Base-by-base conservation (phyloP, 2,888 invertebrate genomes). In the Nowickia ferox region DNA sequence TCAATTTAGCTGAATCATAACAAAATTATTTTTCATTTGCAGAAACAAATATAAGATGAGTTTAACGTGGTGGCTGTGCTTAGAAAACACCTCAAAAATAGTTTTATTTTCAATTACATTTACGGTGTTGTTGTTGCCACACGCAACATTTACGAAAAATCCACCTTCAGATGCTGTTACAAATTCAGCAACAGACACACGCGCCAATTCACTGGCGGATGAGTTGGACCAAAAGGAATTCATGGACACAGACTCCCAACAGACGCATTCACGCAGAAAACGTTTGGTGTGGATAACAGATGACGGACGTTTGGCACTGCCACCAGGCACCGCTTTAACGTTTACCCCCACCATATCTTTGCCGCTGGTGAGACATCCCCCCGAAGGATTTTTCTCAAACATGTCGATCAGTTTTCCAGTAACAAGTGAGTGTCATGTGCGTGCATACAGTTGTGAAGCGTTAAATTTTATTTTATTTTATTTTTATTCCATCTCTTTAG, bases 241-340 rank as follows among this genome's bases (percentile, higher is more conserved):
- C 65, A 59, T 88, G 15, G 89, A 89, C 71, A 79, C 71, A 19
- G 77, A 88, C 74, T 79, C 89, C 78, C 88, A 89, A 55, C 89
- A 90, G 87, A 94, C 94, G 51, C 96, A 96, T 93, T 96, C 96
- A 55, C 94, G 97, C 85, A 96, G 96, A 91, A 97, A 97, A 92
- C 95, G 97, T 90, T 94, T 97, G 88, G 93, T 97, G 59, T 97
- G 97, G 97, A 95, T 97, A 87, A 97, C 97, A 11, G 96, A 96
- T 87, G 97, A 97, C 91, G 97, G 97, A 1, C 94, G 97, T 9
- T 93, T 97, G 89, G 97, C 97, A 0, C 91, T 97, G 88, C 97
- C 97, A 1, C 97, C 97, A 0, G 97, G 97, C 59, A 97, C 97
- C 0, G 94, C 96, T 3, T 94, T 97, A 93, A 94, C 96, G 40